Evolutionary conservation across 1,140 invertebrate species (phyloP).

Genomic region (Procambarus virginalis): DNA sequence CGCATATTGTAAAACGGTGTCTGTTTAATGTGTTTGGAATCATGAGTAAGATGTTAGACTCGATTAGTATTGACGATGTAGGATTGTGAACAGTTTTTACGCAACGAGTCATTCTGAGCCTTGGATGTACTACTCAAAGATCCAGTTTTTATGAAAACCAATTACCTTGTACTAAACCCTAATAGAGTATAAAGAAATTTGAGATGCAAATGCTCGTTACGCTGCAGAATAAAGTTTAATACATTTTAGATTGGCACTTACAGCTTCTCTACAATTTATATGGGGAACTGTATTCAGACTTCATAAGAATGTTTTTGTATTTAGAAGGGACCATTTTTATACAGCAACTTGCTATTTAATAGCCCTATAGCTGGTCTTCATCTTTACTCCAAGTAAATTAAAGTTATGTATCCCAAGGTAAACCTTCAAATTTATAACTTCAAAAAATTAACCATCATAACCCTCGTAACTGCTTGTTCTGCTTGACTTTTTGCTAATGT

Average conservation of each 20-base stretch:
- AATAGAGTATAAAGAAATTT: conserved; percentile 17
- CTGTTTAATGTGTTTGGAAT: conserved; percentile 62
- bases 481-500: background rate
- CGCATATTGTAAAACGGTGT: conserved; percentile 55
- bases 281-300: conserved; percentile 57
- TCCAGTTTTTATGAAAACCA: conserved; percentile 41
- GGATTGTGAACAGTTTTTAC: conserved; percentile 52
- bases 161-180: conserved; percentile 1
- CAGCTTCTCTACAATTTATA: background rate
- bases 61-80: conserved; percentile 52
- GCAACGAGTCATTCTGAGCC: conserved; percentile 56
- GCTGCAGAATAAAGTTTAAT: conserved; percentile 21
- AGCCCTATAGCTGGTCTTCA: conserved; percentile 50
- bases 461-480: conserved; percentile 41
- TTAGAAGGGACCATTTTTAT: conserved; percentile 48
- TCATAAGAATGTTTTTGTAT: conserved; percentile 46
- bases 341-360: conserved; percentile 43
- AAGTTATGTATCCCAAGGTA: conserved; percentile 43
- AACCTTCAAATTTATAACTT: conserved; percentile 33
- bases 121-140: conserved; percentile 60
- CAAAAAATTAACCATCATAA: conserved; percentile 46
- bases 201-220: conserved; percentile 13
- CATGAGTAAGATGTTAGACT: conserved; percentile 60
- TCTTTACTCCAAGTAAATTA: conserved; percentile 46
- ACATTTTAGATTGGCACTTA: conserved; percentile 13